These are phyloP conservation scores for Fragum fragum DNA, from an alignment of 2,888 invertebrate genomes.

Conservation along the genomic window DNA sequence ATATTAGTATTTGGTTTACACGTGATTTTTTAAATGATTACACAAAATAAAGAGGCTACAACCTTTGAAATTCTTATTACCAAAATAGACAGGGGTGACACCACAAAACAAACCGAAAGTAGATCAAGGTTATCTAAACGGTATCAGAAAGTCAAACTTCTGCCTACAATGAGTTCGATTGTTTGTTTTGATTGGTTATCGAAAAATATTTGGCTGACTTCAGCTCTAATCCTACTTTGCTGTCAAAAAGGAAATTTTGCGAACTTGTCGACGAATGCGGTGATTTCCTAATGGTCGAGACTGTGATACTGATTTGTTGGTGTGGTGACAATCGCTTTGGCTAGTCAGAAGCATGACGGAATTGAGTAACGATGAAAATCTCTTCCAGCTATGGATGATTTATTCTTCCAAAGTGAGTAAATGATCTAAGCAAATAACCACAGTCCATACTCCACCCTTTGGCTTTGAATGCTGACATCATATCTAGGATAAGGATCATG, in stretches of 20 bases:
- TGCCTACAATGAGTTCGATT: neutral
- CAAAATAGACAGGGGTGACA: no score
- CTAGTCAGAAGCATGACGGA: slow-evolving; percentile 68
- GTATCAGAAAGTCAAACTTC: neutral
- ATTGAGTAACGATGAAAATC: slow-evolving; percentile 70
- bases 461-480: neutral
- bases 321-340: neutral
- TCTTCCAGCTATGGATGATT: slow-evolving; percentile 80
- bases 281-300: neutral
- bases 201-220: neutral
- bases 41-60: no score
- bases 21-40: no score
- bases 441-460: no score
- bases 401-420: slow-evolving; percentile 75
- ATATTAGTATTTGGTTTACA: no score
- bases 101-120: slow-evolving; percentile 5
- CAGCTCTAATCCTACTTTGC: neutral
- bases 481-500: neutral
- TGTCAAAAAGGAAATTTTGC: slow-evolving; percentile 13
- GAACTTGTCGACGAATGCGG: neutral
- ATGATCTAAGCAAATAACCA: neutral
- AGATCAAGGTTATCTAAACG: slow-evolving; percentile 4
- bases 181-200: slow-evolving; percentile 6
- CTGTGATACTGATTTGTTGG: neutral
- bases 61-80: no score